Evolutionary conservation across 2,113 vertebrate species (phyloP).

Genomic region (Poecile atricapillus): DNA sequence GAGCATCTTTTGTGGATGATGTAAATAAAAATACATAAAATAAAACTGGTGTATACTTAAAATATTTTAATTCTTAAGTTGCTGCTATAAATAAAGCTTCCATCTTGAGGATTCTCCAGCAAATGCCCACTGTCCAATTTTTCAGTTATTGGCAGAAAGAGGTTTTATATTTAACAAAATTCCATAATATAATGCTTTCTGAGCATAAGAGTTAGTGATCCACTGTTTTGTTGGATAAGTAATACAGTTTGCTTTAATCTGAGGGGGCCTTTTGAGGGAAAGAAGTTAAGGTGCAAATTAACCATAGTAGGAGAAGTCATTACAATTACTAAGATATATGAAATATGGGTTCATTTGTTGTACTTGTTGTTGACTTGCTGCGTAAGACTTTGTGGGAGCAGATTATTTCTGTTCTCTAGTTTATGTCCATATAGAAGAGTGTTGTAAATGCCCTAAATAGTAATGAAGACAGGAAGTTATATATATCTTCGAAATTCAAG

Average conservation of each 20-base stretch:
- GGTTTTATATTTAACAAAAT: neutral
- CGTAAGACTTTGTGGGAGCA: neutral
- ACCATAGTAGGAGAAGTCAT: neutral
- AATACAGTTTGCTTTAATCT: neutral
- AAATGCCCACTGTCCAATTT: neutral
- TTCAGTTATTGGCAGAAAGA: neutral
- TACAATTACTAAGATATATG: neutral
- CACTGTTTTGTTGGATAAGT: neutral
- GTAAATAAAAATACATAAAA: neutral
- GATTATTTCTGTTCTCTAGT: neutral
- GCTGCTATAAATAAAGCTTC: neutral
- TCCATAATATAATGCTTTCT: neutral
- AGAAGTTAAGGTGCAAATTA: neutral
- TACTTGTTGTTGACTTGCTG: neutral
- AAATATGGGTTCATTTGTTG: neutral
- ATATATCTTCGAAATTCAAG: neutral
- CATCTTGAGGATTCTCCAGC: neutral
- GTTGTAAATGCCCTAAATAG: neutral
- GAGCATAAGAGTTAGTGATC: neutral
- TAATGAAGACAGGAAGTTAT: neutral
- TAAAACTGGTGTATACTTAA: neutral
- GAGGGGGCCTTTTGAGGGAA: accelerated
- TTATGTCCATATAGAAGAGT: neutral
- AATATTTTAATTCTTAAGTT: neutral
- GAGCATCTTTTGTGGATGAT: neutral